phyloP scores from a whole-genome alignment of 1,140 invertebrate species.

The Bombus turneri region DNA sequence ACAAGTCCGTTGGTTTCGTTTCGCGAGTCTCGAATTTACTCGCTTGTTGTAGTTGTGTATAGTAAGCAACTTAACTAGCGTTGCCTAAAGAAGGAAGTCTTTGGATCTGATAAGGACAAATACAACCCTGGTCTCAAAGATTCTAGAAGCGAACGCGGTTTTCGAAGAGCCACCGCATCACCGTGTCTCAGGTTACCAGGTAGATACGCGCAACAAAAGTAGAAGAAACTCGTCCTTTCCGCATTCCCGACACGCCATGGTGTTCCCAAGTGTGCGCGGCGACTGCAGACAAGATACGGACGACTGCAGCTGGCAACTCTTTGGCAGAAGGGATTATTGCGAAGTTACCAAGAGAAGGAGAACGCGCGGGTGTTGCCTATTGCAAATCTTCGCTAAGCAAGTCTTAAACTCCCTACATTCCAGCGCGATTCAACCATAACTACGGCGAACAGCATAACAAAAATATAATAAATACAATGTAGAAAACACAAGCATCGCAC shows the following conservation, averaged over 20 bases:
- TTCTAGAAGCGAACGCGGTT: conserved; percentile 53
- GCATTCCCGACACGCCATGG: conserved; percentile 55
- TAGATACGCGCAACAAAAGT: conserved; percentile 60
- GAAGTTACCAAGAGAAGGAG: conserved; percentile 24
- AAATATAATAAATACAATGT: conserved; percentile 7
- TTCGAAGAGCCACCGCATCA: conserved; percentile 61
- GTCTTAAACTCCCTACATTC: conserved; percentile 53
- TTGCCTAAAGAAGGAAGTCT: conserved; percentile 39
- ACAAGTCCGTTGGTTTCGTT: conserved; percentile 6
- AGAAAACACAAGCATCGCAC: no score
- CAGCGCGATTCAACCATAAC: conserved; percentile 42
- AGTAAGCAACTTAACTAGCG: conserved; percentile 10
- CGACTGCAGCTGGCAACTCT: conserved; percentile 52
- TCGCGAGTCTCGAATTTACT: background rate
- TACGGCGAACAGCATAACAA: background rate
- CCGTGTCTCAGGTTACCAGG: conserved; percentile 52
- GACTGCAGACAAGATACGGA: conserved; percentile 48
- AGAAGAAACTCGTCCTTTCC: conserved; percentile 61
- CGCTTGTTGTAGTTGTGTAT: conserved; percentile 4
- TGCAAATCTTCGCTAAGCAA: conserved; percentile 41
- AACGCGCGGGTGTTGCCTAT: conserved; percentile 53
- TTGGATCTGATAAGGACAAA: conserved; percentile 58
- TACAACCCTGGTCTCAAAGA: conserved; percentile 48
- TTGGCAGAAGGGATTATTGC: conserved; percentile 52
- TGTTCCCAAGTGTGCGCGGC: conserved; percentile 48